phyloP scores from a whole-genome alignment of 1,140 invertebrate genomes.

The Achatina immaculata region DNA sequence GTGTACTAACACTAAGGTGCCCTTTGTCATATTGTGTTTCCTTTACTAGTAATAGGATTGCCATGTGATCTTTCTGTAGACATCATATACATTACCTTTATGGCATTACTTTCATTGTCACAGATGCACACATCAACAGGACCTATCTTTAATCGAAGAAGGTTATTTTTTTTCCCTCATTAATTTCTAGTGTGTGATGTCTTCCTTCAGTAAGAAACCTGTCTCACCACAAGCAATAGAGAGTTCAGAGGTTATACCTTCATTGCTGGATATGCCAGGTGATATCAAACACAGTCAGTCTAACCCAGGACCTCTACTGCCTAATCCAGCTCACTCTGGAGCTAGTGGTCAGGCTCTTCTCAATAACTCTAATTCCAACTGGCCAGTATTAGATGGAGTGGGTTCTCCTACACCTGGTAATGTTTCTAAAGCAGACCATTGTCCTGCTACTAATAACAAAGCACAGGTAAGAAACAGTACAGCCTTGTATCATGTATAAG shows the following conservation, averaged over 20 bases:
- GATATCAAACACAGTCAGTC: slow-evolving; percentile 23
- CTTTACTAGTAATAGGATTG: too few species aligned
- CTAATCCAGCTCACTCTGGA: slow-evolving; percentile 21
- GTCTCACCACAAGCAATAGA: slow-evolving; percentile 26
- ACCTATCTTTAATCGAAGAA: too few species aligned
- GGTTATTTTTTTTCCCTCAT: too few species aligned
- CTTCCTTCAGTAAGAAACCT: slow-evolving; percentile 28
- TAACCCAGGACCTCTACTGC: slow-evolving; percentile 24
- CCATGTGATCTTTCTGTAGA: too few species aligned
- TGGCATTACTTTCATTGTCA: too few species aligned
- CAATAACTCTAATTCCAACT: slow-evolving; percentile 30
- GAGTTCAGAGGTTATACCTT: slow-evolving; percentile 34
- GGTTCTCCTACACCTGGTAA: slow-evolving; percentile 1
- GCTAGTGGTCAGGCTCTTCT: neutral
- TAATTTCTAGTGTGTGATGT: neutral
- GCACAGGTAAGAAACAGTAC: slow-evolving; percentile 12
- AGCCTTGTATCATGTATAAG: too few species aligned
- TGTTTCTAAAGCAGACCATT: slow-evolving; percentile 6
- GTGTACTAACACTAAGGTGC: too few species aligned
- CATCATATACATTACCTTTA: too few species aligned
- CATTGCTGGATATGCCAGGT: slow-evolving; percentile 35
- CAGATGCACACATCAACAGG: too few species aligned
- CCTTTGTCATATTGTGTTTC: too few species aligned
- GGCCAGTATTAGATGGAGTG: slow-evolving; percentile 23
- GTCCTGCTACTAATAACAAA: neutral